Percentiles rank a stretch among this genome's conserved stretches.
These are phyloP conservation scores for Acanthopleura granulata DNA, from an alignment of 2,888 invertebrate genomes.

Conservation along the genomic window DNA sequence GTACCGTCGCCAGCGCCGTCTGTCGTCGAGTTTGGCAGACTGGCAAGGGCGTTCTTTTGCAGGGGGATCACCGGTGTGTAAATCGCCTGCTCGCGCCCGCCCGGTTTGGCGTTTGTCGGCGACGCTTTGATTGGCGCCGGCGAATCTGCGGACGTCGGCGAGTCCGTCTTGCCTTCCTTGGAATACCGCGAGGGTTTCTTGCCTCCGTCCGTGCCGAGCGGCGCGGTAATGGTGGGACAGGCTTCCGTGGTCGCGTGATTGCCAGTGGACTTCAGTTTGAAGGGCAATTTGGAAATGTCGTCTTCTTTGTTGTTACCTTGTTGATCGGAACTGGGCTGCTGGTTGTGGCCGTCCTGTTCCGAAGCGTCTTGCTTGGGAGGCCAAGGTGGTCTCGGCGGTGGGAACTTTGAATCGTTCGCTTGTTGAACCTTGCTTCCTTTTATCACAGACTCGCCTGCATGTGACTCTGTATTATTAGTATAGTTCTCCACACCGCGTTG, in stretches of 20 bases:
- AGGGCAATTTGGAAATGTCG: conserved; percentile 13
- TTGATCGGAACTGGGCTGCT: background rate
- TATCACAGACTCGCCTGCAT: background rate
- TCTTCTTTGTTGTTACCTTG: conserved; percentile 31
- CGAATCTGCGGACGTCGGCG: background rate
- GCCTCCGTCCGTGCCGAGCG: background rate
- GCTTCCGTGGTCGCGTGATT: conserved; percentile 12
- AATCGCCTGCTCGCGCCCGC: conserved; percentile 4
- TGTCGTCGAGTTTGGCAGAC: conserved; percentile 4
- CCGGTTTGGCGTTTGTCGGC: background rate
- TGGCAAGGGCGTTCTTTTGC: conserved; percentile 48
- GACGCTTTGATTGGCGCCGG: background rate
- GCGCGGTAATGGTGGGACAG: conserved; percentile 13
- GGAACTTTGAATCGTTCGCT: conserved; percentile 32
- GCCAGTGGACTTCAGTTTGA: conserved; percentile 16
- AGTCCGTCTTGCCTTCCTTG: background rate
- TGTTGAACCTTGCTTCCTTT: background rate
- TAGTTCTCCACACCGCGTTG: background rate
- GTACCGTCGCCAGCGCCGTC: background rate
- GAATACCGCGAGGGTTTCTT: conserved; percentile 13
- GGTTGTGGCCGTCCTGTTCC: conserved; percentile 9
- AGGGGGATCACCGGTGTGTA: conserved; percentile 65
- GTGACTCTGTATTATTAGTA: background rate
- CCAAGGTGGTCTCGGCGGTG: conserved; percentile 22
- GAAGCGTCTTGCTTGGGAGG: conserved; percentile 22